Percentiles rank a stretch among this genome's conserved stretches.
Evolutionary conservation across 2,888 invertebrate genomes (phyloP).

Genomic region (Bombylius major): DNA sequence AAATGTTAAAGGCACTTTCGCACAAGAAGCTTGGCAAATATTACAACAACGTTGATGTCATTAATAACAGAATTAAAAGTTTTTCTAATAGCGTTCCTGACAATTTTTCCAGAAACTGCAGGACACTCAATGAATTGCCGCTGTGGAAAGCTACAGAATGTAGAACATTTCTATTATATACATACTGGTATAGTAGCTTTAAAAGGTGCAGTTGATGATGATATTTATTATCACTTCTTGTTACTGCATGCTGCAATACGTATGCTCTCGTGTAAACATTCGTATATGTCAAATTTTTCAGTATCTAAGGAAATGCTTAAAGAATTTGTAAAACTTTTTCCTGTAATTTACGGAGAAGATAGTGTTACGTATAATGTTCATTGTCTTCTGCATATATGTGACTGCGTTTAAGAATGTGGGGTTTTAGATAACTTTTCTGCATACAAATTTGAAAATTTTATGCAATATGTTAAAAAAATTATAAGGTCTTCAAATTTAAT

Average conservation of each 20-base stretch:
- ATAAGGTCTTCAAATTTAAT: not conserved
- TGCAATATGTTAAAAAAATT: conserved; percentile 1
- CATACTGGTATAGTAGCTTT: conserved; percentile 5
- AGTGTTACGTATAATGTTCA: not conserved
- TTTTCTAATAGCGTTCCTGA: not conserved
- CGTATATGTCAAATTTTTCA: not conserved
- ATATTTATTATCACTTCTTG: conserved; percentile 3
- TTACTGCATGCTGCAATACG: not conserved
- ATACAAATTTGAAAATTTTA: conserved; percentile 4
- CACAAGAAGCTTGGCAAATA: not conserved
- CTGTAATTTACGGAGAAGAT: conserved; percentile 1
- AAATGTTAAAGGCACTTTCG: not conserved
- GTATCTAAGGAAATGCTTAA: not conserved
- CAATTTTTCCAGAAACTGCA: conserved; percentile 6
- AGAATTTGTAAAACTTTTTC: conserved; percentile 1
- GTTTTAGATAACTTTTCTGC: conserved; percentile 3
- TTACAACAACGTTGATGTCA: not conserved
- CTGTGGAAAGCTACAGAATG: not conserved
- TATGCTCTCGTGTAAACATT: not conserved
- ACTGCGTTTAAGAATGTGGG: not conserved
- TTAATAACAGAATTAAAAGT: not conserved
- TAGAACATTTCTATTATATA: conserved; percentile 2
- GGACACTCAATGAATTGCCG: not conserved
- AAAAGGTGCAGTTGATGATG: conserved; percentile 2
- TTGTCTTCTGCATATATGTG: not conserved